Evolutionary conservation across 1,140 invertebrate species (phyloP).

Genomic region (Bombus balteatus): DNA sequence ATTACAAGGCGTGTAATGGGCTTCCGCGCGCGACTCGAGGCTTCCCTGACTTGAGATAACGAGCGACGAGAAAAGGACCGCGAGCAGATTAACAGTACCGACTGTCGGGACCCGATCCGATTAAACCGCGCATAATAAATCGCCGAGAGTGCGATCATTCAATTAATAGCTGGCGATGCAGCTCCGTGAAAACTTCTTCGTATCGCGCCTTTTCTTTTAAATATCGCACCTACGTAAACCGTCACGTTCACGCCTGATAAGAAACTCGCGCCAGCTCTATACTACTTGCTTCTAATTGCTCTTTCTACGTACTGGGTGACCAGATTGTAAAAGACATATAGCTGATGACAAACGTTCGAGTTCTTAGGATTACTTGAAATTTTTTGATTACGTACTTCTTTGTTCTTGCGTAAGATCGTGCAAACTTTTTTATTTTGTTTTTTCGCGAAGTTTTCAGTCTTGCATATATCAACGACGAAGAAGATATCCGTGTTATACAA

Average conservation of each 20-base stretch:
- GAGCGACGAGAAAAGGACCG: conserved; percentile 26
- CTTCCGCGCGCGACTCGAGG: conserved; percentile 53
- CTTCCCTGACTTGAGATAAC: conserved; percentile 22
- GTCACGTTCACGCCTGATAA: conserved; percentile 18
- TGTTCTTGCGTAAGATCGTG: no score
- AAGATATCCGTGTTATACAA: background rate
- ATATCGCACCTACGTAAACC: background rate
- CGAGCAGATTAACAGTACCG: conserved; percentile 15
- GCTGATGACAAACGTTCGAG: no score
- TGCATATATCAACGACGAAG: background rate
- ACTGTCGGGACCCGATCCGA: conserved; percentile 34
- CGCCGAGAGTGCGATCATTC: conserved; percentile 68
- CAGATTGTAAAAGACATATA: no score
- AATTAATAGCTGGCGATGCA: conserved; percentile 66
- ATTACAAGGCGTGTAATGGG: conserved; percentile 66
- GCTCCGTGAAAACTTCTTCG: conserved; percentile 53
- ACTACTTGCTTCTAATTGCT: background rate
- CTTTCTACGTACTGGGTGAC: background rate
- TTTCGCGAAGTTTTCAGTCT: background rate
- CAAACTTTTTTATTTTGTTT: background rate
- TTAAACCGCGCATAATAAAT: conserved; percentile 70
- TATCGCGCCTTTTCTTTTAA: background rate
- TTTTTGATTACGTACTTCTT: background rate
- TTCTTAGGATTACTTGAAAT: background rate
- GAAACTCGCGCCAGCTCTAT: background rate